Evolutionary conservation across 2,888 invertebrate genomes (phyloP), one percentile per base, ranked within the genome.

Genomic region (Galerucella pusilla): DNA sequence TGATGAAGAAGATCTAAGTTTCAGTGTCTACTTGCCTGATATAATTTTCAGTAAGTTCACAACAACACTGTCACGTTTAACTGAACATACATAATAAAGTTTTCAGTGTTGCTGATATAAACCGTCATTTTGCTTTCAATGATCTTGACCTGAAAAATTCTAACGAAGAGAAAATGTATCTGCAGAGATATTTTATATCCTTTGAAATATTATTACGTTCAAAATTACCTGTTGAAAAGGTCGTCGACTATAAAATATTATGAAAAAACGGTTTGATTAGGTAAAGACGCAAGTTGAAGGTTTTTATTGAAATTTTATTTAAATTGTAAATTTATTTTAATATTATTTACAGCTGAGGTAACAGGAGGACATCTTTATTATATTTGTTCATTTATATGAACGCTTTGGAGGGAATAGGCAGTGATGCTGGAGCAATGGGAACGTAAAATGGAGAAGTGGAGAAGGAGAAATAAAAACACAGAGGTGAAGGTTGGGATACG

Each of bases 81-180:
- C 16, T 57, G 57, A 57, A 57, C 20, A 16, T 57, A 63, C 63
- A 63, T 28, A 42, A 16, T 64, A 46, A 65, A n/a, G 16, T 65
- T 72, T 72, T 67, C 63, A 70, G 16, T 54, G 28, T 28, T 45
- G 35, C 20, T 52, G 42, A 46, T 60, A 49, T 11, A 35, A 66
- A 67, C 72, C 72, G 46, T 66, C 72, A 66, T 70, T 74, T 74
- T 73, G 49, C 75, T 75, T 66, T 75, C 75, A 73, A 75, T 75
- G 75, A 75, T 75, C 75, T 73, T 75, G 75, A 73, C 75, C 75
- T 63, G 70, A 69, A 75, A 65, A 66, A 66, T 60, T 49, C 60
- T 49, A 69, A 52, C 61, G 61, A 61, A 70, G 46, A 65, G 64
- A 46, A 65, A 65, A 65, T 16, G 3, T 46, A 63, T 63, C 20